Evolutionary conservation across 2,888 invertebrate species (phyloP), one percentile per base, ranked within the genome.

Genomic region (Cordylochernes scorpioides): DNA sequence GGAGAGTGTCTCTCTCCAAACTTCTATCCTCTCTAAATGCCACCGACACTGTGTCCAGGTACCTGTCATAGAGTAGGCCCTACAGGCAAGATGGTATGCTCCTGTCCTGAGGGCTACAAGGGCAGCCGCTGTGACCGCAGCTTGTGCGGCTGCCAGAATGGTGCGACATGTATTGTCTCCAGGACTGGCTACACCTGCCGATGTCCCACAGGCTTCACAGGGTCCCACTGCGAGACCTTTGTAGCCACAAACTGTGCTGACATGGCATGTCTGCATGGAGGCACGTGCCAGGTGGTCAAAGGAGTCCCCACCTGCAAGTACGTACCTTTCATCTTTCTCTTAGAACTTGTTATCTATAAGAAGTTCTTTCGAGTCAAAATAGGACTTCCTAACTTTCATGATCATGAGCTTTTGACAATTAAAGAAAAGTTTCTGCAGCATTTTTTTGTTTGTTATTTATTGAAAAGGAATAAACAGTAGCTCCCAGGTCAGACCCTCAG

Each of bases 81-180:
- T 7, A 15, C 17, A 5, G 58, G 57, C 37, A 42, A 43, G 26
- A 50, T 52, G 32, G 47, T 49, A 2, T 63, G 63, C 43, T 43
- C 46, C 17, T 63, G 63, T 44, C 51, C 52, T 5, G 45, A 48
- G 7, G 47, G 51, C 14, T 62, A 46, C 42, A 47, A 49, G 3
- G 63, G 63, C 10, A 46, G 52, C 18, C 45, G 55, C 2, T 63
- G 63, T 44, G 63, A 62, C 46, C 55, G 54, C 21, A 60, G 61
- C 45, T 49, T 58, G 2, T 65, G 63, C 42, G 52, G 53, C 24
- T 51, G 51, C 36, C 39, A 41, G 17, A 39, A 44, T 31, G 39
- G 38, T 12, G 41, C 37, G 17, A 41, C 35, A 14, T 73, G 73
- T 46, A 51, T 58, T 7, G 24, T 33, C 6, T 17, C 26, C 28